Evolutionary conservation across 2,888 invertebrate species (phyloP).

Genomic region (Drosophila anomelani): DNA sequence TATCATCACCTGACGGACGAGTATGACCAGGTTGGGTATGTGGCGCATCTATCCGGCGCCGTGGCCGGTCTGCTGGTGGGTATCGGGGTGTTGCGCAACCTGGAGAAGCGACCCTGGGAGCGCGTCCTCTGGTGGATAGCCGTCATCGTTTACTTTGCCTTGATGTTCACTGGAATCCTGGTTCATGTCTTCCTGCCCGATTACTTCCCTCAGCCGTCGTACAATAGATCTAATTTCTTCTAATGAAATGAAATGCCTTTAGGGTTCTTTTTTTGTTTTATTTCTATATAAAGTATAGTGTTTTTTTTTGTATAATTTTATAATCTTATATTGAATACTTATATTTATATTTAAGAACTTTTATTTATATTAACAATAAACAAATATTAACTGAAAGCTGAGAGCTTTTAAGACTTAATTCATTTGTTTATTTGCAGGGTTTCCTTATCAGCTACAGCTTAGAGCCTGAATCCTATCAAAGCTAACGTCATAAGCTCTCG

Average conservation of each 20-base stretch:
- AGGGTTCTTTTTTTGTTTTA: background rate
- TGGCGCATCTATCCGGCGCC: conserved; percentile 97
- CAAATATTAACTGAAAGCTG: background rate
- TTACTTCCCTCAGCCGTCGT: conserved; percentile 85
- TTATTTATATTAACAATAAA: conserved; percentile 15
- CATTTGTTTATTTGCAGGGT: background rate
- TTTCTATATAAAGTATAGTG: no score
- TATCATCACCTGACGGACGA: conserved; percentile 92
- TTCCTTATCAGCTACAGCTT: background rate
- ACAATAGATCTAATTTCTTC: background rate
- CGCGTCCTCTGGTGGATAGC: conserved; percentile 92
- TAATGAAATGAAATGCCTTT: no score
- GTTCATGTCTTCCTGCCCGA: conserved; percentile 89
- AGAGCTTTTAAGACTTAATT: background rate
- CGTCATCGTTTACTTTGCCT: conserved; percentile 88
- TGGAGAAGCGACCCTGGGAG: conserved; percentile 92
- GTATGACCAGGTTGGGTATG: conserved; percentile 94
- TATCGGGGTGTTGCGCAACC: conserved; percentile 92
- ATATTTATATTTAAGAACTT: conserved; percentile 5
- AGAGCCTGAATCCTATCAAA: background rate
- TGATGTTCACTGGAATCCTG: conserved; percentile 90
- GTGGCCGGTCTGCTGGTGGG: conserved; percentile 93
- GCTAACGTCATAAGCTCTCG: background rate
- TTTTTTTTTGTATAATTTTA: no score
- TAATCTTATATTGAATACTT: background rate